Evolutionary conservation across 2,113 vertebrate genomes (phyloP).

Genomic region (Ardeotis arabs): DNA sequence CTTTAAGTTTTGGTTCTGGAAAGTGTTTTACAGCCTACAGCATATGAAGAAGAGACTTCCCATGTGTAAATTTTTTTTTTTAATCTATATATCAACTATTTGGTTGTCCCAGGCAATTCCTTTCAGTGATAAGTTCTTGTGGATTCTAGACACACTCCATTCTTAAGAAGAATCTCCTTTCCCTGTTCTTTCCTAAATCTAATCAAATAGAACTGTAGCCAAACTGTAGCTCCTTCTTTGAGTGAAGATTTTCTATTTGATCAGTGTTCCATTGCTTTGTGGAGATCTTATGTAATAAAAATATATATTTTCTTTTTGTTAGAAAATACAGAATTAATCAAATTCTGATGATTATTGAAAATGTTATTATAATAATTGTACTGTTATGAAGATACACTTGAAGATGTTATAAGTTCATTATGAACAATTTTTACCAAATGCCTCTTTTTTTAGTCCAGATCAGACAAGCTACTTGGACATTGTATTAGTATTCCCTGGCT

Average conservation of each 20-base stretch:
- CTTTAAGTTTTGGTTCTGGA: background rate
- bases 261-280: background rate
- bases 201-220: background rate
- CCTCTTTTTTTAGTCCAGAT: background rate
- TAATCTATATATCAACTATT: background rate
- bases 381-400: background rate
- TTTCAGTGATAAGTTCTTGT: background rate
- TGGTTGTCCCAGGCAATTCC: background rate
- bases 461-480: background rate
- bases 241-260: background rate
- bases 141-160: background rate
- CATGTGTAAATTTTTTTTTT: background rate
- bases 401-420: background rate
- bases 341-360: background rate
- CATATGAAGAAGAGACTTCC: background rate
- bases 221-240: background rate
- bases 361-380: background rate
- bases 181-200: background rate
- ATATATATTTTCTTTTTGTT: background rate
- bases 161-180: background rate
- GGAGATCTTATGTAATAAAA: background rate
- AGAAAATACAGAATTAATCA: background rate
- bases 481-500: background rate
- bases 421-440: background rate
- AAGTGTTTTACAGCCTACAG: background rate